Conservation (phyloP, 2,113 vertebrate genomes). For the Sander vitreus region DNA sequence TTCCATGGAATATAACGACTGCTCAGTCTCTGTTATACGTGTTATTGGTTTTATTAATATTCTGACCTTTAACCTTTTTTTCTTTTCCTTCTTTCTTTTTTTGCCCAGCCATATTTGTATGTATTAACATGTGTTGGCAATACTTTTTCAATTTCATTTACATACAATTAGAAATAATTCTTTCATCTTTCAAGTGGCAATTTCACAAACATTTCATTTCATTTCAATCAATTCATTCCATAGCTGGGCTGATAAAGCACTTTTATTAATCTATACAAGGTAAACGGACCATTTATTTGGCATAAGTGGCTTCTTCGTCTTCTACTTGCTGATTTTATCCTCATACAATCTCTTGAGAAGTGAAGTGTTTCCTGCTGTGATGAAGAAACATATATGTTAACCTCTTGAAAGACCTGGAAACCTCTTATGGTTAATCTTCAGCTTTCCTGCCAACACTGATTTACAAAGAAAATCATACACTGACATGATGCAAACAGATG, state of each 20-base stretch:
- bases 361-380: slow-evolving; percentile 3
- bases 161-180: no score
- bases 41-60: no score
- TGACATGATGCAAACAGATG: not conserved
- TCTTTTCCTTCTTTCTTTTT: no score
- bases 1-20: no score
- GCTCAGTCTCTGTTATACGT: no score
- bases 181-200: not conserved
- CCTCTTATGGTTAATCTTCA: not conserved
- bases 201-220: no score
- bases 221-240: no score
- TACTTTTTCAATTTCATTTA: not conserved
- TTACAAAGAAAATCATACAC: not conserved
- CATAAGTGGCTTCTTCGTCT: not conserved
- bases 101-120: not conserved
- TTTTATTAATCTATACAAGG: no score
- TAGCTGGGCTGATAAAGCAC: not conserved
- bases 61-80: not conserved
- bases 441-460: not conserved
- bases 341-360: not conserved
- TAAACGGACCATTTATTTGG: not conserved
- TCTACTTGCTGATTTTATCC: not conserved
- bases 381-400: not conserved
- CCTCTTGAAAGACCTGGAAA: not conserved
- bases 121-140: not conserved